These are phyloP conservation scores for Zenarchopterus dispar DNA, from an alignment of 2,797 vertebrate genomes.

Conservation along the genomic window DNA sequence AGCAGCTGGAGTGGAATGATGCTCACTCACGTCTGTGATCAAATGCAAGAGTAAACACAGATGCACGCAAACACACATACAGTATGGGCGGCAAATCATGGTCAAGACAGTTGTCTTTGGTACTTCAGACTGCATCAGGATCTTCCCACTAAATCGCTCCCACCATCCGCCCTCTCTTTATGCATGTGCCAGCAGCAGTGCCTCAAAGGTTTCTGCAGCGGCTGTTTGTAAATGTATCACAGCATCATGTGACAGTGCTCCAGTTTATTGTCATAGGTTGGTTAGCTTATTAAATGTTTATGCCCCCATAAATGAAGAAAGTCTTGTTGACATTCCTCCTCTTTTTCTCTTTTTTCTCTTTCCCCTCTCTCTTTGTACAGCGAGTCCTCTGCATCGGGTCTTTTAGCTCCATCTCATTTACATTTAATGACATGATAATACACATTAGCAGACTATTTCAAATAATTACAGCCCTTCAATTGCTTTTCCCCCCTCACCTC, in stretches of 20 bases:
- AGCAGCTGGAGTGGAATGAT: constrained; percentile 85
- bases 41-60: constrained; percentile 80
- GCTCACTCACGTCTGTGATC: constrained; percentile 73
- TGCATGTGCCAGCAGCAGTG: constrained; percentile 49
- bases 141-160: constrained; percentile 67
- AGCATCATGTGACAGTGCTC: constrained; percentile 10
- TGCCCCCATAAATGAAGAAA: constrained; percentile 43
- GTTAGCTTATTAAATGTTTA: constrained; percentile 62
- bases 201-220: constrained; percentile 43
- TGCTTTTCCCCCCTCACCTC: constrained; percentile 80
- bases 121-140: constrained; percentile 71
- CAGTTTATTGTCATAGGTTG: constrained; percentile 36
- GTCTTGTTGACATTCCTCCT: constrained; percentile 42
- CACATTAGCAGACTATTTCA: constrained; percentile 95
- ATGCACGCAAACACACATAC: constrained; percentile 28
- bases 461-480: constrained; percentile 95
- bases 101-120: constrained; percentile 64
- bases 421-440: constrained; percentile 91
- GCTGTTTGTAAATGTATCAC: constrained; percentile 38
- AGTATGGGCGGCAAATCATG: constrained; percentile 46
- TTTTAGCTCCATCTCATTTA: constrained; percentile 87
- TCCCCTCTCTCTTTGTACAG: constrained; percentile 48
- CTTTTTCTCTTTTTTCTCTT: neutral
- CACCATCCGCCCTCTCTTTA: constrained; percentile 58
- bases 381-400: constrained; percentile 74